phyloP scores from a whole-genome alignment of 2,113 vertebrate genomes.

The Pristiophorus japonicus region DNA sequence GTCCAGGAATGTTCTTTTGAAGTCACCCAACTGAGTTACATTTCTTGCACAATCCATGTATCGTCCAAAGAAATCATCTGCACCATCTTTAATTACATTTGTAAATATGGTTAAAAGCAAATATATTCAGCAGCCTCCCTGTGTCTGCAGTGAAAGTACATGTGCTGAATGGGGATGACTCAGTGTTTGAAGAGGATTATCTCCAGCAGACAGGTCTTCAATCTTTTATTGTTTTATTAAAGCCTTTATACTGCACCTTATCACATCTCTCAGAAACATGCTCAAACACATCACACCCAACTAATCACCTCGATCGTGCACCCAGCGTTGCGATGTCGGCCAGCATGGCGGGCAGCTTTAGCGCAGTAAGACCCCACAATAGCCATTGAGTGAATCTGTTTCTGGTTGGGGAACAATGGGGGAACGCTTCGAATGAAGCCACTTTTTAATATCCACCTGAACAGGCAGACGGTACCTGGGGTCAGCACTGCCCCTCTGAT shows the following conservation, averaged over 20 bases:
- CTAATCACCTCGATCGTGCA: background rate
- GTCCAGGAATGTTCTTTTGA: background rate
- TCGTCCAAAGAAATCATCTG: background rate
- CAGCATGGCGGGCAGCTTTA: background rate
- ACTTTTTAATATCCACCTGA: background rate
- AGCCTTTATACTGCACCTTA: background rate
- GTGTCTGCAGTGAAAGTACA: background rate
- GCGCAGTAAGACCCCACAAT: background rate
- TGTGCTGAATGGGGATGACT: background rate
- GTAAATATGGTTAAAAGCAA: background rate
- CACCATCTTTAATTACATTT: background rate
- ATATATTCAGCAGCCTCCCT: background rate
- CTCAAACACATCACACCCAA: background rate
- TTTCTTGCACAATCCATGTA: background rate
- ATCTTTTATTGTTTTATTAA: background rate
- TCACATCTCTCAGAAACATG: background rate
- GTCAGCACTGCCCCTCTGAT: background rate
- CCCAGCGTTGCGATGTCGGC: background rate
- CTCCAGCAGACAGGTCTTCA: background rate
- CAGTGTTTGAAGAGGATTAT: background rate
- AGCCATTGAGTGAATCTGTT: background rate
- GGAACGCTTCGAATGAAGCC: background rate
- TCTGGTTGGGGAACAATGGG: background rate
- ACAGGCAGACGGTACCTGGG: background rate
- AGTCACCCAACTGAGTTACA: background rate